These are phyloP conservation scores for Xenopus tropicalis DNA, from an alignment of 2,113 vertebrate genomes.

Conservation along the genomic window UCB_Xtro_10.0 CM004443.2:85831001-85831500, in stretches of 20 bases:
- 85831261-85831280: slow-evolving; percentile 55
- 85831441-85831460: slow-evolving; percentile 60
- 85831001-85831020: no score
- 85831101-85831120: no score
- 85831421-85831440: slow-evolving; percentile 65
- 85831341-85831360: slow-evolving; percentile 68
- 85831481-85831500: slow-evolving; percentile 43
- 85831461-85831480: slow-evolving; percentile 85
- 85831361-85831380: slow-evolving; percentile 58
- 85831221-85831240: slow-evolving; percentile 64
- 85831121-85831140: no score
- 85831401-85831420: slow-evolving; percentile 51
- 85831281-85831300: slow-evolving; percentile 58
- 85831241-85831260: slow-evolving; percentile 47
- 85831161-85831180: slow-evolving; percentile 29
- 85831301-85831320: slow-evolving; percentile 78
- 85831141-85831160: slow-evolving; percentile 7
- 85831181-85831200: not conserved
- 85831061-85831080: no score
- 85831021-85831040: no score
- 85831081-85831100: no score
- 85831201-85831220: slow-evolving; percentile 28
- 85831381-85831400: slow-evolving; percentile 64
- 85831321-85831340: slow-evolving; percentile 60
- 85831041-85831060: no score